A percentile compares a stretch with the other conserved stretches of the same genome.
These are phyloP conservation scores for Lycaena phlaeas DNA, from an alignment of 2,888 invertebrate genomes.

Conservation along the genomic window DNA sequence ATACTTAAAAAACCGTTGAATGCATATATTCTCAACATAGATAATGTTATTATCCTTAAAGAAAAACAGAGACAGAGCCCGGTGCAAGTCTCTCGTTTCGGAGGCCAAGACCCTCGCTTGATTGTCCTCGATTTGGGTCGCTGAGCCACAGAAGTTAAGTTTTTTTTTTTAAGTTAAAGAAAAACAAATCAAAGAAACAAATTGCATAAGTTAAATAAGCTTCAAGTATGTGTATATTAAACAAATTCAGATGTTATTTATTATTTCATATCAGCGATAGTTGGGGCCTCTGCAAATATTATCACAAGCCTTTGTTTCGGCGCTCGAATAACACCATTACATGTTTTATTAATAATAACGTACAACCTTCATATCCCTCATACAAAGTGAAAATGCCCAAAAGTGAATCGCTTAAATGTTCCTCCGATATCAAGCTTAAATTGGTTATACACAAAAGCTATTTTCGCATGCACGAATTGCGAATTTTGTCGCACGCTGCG, in stretches of 20 bases:
- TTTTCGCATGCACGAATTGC: not conserved
- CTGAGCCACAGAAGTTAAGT: too few species aligned
- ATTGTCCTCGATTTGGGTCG: too few species aligned
- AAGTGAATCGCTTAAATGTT: not conserved
- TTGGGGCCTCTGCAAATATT: not conserved
- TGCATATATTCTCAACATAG: too few species aligned
- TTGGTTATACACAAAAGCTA: not conserved
- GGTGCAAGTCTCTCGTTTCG: too few species aligned
- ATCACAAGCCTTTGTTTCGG: not conserved
- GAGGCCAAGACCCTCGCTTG: too few species aligned
- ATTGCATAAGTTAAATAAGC: too few species aligned
- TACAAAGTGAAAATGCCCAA: not conserved
- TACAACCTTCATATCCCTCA: not conserved
- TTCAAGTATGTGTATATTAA: too few species aligned
- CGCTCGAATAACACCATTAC: slow-evolving; percentile 4
- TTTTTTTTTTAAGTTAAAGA: too few species aligned
- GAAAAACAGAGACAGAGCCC: too few species aligned
- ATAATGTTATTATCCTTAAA: too few species aligned
- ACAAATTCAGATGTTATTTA: not conserved
- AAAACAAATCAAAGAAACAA: too few species aligned
- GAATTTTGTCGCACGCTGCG: not conserved
- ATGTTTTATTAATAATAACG: slow-evolving; percentile 5
- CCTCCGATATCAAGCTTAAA: not conserved
- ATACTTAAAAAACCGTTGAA: too few species aligned
- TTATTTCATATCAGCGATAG: not conserved